Evolutionary conservation across 2,113 vertebrate species (phyloP), one percentile per base, ranked within the genome.

Genomic region (Elaphurus davidianus): DNA sequence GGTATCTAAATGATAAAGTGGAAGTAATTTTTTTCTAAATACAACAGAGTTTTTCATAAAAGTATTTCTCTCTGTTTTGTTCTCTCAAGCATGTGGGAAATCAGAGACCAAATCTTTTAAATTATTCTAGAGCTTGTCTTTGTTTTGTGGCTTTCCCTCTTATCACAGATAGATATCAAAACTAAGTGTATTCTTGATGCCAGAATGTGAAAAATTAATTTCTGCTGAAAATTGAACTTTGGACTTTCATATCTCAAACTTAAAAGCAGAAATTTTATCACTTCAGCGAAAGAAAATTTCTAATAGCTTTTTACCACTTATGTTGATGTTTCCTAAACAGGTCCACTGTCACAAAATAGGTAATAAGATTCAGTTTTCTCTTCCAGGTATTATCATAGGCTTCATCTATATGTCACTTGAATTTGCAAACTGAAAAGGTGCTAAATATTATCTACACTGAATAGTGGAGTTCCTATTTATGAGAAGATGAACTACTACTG

Each of bases 131-230:
- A 95, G 67, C 43, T 92, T 96, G 71, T 64, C 59, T 95, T 97
- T 95, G 89, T 97, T 87, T 94, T 92, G 16, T 59, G 52, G 9
- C 52, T 96, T 87, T 82, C 30, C 47, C 50, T 87, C 43, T 97
- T 95, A 97, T 92, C 60, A 95, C 25, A 96, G 50, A 96, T 8
- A 87, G 59, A 87, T 62, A 98, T 90, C 84, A 94, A 92, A n/a
- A 50, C 9, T 78, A 9, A 33, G 33, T 82, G 40, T 64, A 84
- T 54, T 94, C n/a, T 95, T 95, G 52, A 88, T 76, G 33, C 14
- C 82, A 96, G 54, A 17, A 92, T 60, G 28, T 94, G 52, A 97
- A 97, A 96, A 97, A 97, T 97, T 84, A 96, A 95, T 96, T 97
- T 94, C 90, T 97, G 12, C 82, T 94, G 36, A 89, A 96, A 94